These are phyloP conservation scores for Corythaixoides concolor DNA, from an alignment of 2,113 vertebrate genomes.

Conservation along the genomic window DNA sequence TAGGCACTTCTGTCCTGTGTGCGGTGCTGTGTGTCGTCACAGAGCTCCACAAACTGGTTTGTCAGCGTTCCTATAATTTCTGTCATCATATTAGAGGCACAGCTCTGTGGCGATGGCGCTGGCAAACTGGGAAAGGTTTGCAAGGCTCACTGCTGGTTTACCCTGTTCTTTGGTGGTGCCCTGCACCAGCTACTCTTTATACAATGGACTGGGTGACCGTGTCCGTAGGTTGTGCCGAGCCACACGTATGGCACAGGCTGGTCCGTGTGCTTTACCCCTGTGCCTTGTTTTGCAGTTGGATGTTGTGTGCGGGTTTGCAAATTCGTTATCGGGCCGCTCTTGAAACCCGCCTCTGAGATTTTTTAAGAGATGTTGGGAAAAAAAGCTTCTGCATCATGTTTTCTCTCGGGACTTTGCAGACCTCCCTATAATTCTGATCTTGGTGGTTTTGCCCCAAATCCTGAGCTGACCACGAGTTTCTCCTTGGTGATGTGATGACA, in stretches of 20 bases:
- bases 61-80: too few species aligned
- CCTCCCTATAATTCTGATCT: background rate
- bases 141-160: background rate
- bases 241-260: background rate
- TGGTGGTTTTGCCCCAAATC: background rate
- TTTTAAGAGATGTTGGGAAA: background rate
- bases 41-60: background rate
- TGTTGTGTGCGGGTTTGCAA: background rate
- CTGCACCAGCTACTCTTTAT: background rate
- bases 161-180: background rate
- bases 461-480: background rate
- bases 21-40: background rate
- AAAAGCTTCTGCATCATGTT: background rate
- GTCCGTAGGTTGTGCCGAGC: background rate
- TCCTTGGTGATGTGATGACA: too few species aligned
- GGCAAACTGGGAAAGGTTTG: background rate
- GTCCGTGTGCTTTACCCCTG: background rate
- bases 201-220: background rate
- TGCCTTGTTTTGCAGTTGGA: background rate
- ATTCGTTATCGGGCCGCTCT: background rate
- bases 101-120: background rate
- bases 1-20: background rate
- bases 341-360: background rate
- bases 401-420: background rate
- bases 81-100: background rate